Evolutionary conservation across 2,113 vertebrate genomes (phyloP), one percentile per base, ranked within the genome.

Genomic region (Neodontobutis hainanensis): DNA sequence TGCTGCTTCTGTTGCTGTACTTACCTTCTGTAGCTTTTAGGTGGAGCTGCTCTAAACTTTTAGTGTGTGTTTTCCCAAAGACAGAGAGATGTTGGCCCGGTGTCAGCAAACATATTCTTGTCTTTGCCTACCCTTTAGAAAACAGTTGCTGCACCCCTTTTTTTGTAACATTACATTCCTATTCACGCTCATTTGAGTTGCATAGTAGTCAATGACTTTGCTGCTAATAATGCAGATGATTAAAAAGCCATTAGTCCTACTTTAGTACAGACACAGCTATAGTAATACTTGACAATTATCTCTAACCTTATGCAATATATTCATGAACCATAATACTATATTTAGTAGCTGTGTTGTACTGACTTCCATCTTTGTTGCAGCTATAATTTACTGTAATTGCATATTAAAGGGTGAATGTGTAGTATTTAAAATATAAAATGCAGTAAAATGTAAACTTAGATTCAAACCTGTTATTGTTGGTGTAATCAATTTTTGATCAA

Each of bases 191-290:
- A 11, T 78, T 63, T 57, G n/a, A 34, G 11, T 58, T 49, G 5
- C 55, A 10, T 50, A n/a, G 55, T 80, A 49, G 58, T 43, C 19
- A 61, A 42, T 52, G 42, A 35, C 27, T 3, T 40, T n/a, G 15
- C 45, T 55, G 43, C 51, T 38, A n/a, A 53, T 6, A 61, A 53
- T 75, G 70, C 67, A 74, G 56, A 66, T 61, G 62, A 69, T 66
- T 46, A 58, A 60, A 73, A 91, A 92, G 88, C 90, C 90, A 90
- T 91, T 78, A 75, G 40, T 77, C 61, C 79, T 77, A 70, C 67
- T 49, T 67, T 34, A 65, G 84, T 77, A 78, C 80, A 83, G 65
- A 79, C 67, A 73, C 62, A 56, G 59, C 82, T 79, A 59, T 86
- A 83, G 77, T 78, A 49, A 81, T 79, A 89, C 83, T 84, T 88